Percentiles rank a stretch among this genome's conserved stretches.
Evolutionary conservation across 2,797 vertebrate species (phyloP).

Genomic region (Pseudotriccus pelzelni): DNA sequence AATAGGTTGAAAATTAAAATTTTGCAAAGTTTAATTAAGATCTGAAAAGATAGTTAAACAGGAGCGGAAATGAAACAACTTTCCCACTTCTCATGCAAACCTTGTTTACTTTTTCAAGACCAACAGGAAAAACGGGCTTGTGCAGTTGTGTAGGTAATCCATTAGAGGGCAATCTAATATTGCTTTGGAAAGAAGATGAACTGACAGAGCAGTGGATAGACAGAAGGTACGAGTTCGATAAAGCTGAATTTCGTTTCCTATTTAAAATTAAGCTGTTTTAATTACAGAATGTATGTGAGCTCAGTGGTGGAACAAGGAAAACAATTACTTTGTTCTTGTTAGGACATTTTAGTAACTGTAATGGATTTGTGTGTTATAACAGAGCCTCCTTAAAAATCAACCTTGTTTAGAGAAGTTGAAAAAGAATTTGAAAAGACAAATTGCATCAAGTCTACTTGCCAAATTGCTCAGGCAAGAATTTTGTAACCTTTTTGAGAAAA

Average conservation of each 20-base stretch:
- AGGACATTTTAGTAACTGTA: not conserved
- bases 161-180: conserved; percentile 75
- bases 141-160: conserved; percentile 67
- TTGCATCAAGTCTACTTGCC: not conserved
- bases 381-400: not conserved
- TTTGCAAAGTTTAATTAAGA: not conserved
- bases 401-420: not conserved
- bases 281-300: not conserved
- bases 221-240: not conserved
- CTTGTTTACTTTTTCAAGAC: not conserved
- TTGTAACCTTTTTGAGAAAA: not conserved
- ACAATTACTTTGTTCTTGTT: not conserved
- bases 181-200: not conserved
- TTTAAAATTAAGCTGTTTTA: not conserved
- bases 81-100: not conserved
- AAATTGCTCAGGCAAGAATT: not conserved
- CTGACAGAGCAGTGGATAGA: not conserved
- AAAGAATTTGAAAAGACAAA: not conserved
- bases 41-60: not conserved
- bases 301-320: not conserved
- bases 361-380: not conserved
- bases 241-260: not conserved
- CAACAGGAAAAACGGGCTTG: not conserved
- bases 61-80: not conserved
- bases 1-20: not conserved